A percentile compares a stretch with the other conserved stretches of the same genome.
Evolutionary conservation across 64 coral and sea anemone species (phyloP).

Genomic region (Cladopsammia gracilis): DNA sequence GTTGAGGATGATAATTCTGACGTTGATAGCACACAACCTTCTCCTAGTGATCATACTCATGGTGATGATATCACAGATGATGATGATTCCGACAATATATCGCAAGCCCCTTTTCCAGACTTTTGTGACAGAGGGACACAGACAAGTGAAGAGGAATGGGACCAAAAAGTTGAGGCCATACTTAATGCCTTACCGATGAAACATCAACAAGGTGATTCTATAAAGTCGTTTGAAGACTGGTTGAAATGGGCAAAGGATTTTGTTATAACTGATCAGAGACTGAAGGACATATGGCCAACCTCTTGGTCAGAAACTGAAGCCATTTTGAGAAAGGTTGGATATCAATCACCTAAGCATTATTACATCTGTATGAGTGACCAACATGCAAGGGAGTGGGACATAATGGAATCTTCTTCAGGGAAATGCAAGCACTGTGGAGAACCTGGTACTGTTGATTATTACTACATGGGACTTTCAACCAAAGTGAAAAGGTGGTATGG

Average conservation of each 20-base stretch:
- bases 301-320: slow-evolving; percentile 59
- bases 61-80: neutral
- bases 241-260: slow-evolving; percentile 64
- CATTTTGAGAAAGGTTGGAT: too few species aligned
- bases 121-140: slow-evolving; percentile 23
- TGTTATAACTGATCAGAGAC: slow-evolving; percentile 59
- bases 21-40: neutral
- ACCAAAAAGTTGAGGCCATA: slow-evolving; percentile 57
- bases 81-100: neutral
- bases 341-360: slow-evolving; percentile 43
- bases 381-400: neutral
- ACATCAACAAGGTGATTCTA: too few species aligned
- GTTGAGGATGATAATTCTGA: slow-evolving; percentile 29
- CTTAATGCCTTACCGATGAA: slow-evolving; percentile 56
- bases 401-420: too few species aligned
- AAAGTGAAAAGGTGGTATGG: slow-evolving; percentile 52
- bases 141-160: slow-evolving; percentile 49
- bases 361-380: too few species aligned
- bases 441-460: slow-evolving; percentile 29
- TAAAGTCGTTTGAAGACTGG: too few species aligned
- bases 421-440: slow-evolving; percentile 5
- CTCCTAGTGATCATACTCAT: slow-evolving; percentile 8
- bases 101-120: neutral
- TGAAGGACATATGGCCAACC: slow-evolving; percentile 59
- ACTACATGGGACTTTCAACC: neutral